Base-by-base conservation (phyloP, 2,888 invertebrate genomes). In the Rhingia campestris region DNA sequence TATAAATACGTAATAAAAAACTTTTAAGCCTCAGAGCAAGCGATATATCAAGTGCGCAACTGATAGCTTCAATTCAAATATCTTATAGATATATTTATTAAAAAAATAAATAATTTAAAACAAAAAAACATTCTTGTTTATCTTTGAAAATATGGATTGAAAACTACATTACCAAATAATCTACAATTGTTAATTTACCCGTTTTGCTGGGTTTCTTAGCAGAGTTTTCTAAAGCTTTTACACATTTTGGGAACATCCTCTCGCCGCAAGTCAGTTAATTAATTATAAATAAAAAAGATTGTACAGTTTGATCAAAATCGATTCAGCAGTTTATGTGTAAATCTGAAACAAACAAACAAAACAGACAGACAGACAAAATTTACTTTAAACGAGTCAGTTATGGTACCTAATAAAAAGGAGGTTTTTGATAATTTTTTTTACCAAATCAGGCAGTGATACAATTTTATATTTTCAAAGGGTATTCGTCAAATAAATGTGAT, bases 331-430 rank as follows among this genome's bases (percentile, higher is more conserved):
- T n/a, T 45, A 6, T 47, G 47, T 22, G 22, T 47, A 7, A 47
- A 47, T 9, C 47, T 53, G 33, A 51, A 61, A 61, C 32, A 59
- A 45, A 69, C 47, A 56, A 33, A 63, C n/a, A 47, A 35, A 10
- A 59, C 39, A 14, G 54, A 54, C 37, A 64, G n/a, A 73, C 39
- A 30, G 14, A 39, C 14, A 39, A 22, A 22, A 22, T 22, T 22
- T 22, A 22, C 22, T 22, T 33, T 41, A 32, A 22, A 22, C 22
- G 22, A 22, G 22, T 22, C 22, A 22, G 22, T 22, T 22, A 22
- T 22, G 22, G 22, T 22, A 22, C 22, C 22, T 22, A 22, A 22
- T 22, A 22, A 22, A 22, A 22, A 22, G 22, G 1, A 22, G 22
- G 22, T 22, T 22, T 22, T 22, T 22, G 22, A 2, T 22, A 22